Evolutionary conservation across 2,888 invertebrate genomes (phyloP).

Genomic region (Phalera bucephala): DNA sequence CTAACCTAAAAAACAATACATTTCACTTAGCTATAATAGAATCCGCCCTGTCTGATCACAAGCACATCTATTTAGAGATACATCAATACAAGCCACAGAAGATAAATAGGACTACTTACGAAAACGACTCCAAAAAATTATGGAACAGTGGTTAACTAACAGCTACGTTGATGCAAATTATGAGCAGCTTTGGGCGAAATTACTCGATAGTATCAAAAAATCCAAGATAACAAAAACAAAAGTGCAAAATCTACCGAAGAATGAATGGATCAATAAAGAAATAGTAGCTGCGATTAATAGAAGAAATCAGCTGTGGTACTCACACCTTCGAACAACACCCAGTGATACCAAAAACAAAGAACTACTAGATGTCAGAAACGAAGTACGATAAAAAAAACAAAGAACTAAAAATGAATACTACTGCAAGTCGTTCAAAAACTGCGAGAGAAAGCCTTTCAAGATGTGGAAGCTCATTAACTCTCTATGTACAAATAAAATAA

Average conservation of each 20-base stretch:
- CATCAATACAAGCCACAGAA: background rate
- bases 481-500: too few relatives aligned
- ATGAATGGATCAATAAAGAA: background rate
- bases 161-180: background rate
- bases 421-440: too few relatives aligned
- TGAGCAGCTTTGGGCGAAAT: background rate
- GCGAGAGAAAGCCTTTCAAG: background rate
- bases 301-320: too few relatives aligned
- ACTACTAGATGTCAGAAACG: background rate
- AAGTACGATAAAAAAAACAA: background rate
- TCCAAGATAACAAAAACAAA: too few relatives aligned
- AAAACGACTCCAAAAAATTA: too few relatives aligned
- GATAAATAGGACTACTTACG: background rate
- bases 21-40: too few relatives aligned
- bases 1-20: too few relatives aligned
- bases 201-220: background rate
- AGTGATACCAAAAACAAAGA: background rate
- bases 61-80: too few relatives aligned
- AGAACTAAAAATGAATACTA: too few relatives aligned
- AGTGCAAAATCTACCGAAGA: background rate
- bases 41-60: too few relatives aligned
- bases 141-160: too few relatives aligned
- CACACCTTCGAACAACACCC: too few relatives aligned
- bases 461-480: conserved; percentile 3
- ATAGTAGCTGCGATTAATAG: background rate